Conservation (phyloP, 2,888 invertebrate species). For the Antheraea assamensis region DNA sequence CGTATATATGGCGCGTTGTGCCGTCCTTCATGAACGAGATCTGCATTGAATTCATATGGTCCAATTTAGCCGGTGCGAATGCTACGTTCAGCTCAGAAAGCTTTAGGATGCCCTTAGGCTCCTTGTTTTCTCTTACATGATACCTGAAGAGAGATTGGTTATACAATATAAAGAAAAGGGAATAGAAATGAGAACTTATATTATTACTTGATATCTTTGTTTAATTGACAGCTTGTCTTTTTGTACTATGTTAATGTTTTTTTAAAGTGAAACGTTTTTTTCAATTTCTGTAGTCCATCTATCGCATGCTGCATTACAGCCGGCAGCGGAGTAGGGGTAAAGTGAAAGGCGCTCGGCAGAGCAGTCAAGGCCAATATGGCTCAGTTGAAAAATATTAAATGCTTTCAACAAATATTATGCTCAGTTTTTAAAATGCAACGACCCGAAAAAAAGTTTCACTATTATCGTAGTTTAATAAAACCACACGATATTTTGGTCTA, state of each 20-base stretch:
- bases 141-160: slow-evolving; percentile 67
- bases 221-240: background rate
- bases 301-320: too few relatives aligned
- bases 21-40: slow-evolving; percentile 93
- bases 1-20: slow-evolving; percentile 92
- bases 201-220: background rate
- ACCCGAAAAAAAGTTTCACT: too few relatives aligned
- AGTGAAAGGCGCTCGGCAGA: too few relatives aligned
- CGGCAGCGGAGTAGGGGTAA: too few relatives aligned
- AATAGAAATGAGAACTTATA: background rate
- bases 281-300: too few relatives aligned
- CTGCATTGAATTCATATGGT: slow-evolving; percentile 91
- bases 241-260: background rate
- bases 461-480: too few relatives aligned
- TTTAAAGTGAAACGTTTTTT: too few relatives aligned
- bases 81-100: slow-evolving; percentile 92
- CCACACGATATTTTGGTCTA: too few relatives aligned
- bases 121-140: slow-evolving; percentile 87
- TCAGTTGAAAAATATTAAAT: too few relatives aligned
- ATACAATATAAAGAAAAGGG: background rate
- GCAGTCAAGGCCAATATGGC: too few relatives aligned
- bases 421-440: too few relatives aligned
- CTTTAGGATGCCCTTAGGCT: slow-evolving; percentile 91
- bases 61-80: slow-evolving; percentile 92
- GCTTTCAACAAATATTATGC: too few relatives aligned